Evolutionary conservation across 2,113 vertebrate genomes (phyloP), one percentile per base, ranked within the genome.

Genomic region (Salvator merianae): DNA sequence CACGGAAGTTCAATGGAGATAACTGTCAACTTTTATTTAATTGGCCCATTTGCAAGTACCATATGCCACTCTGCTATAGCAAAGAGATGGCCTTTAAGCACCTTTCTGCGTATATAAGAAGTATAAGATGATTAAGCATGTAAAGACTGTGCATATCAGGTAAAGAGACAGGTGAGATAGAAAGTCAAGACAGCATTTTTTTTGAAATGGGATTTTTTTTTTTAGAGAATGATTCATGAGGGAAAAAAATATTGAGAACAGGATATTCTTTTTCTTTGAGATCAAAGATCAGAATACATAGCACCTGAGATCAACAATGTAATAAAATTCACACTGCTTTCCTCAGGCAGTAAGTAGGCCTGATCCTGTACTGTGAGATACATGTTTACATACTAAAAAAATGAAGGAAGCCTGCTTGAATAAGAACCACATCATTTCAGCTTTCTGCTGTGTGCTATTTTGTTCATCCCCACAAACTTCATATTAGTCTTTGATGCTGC

Each of bases 1-100:
- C 94, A 94, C 93, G 96, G 95, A 95, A 94, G 91, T 92, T 92
- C 66, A 74, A 62, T 83, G 83, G 77, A 68, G 87, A 79, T 93
- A 77, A 92, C 88, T 93, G 92, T 88, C 72, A 28, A 68, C 79
- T 94, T 92, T 94, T 88, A 94, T 93, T 94, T 94, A 93, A 93
- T 93, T 90, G 89, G 69, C 40, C 13, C 82, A 8, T 88, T 90
- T 86, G 84, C 22, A 78, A 13, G 71, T 87, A 86, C 55, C 18
- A 16, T 59, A 59, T 20, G 55, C 55, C 4, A 8, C 30, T 66
- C 24, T 82, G 76, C 83, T 87, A 76, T 63, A 75, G 75, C 43
- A 87, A 91, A 77, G 55, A 88, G 4, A 28, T 30, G 36, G 74
- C 32, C 40, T 40, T 8, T 30, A 8, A 9, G 32, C 26, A 63